Evolutionary conservation across 1,140 invertebrate species (phyloP).

Genomic region (Ostrea edulis): DNA sequence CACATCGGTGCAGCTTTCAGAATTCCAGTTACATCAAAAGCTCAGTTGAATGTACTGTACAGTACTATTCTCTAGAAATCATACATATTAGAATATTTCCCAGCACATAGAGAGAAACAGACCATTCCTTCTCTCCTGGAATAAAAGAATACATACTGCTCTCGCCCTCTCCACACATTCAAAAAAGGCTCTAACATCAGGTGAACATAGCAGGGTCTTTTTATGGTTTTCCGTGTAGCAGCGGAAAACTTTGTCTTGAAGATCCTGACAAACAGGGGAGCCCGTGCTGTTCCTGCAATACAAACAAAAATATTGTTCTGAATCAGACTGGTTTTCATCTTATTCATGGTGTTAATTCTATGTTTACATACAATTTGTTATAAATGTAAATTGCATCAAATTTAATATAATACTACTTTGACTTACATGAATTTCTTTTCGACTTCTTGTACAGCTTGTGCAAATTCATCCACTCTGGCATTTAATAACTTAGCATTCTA

Average conservation of each 20-base stretch:
- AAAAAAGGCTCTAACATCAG: slow-evolving; percentile 72
- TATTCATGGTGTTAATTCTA: neutral
- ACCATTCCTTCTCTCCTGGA: too few species aligned
- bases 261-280: slow-evolving; percentile 73
- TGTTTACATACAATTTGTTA: neutral
- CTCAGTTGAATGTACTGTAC: too few species aligned
- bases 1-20: too few species aligned
- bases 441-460: slow-evolving; percentile 66
- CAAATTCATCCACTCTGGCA: slow-evolving; percentile 64
- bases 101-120: too few species aligned
- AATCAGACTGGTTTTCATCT: neutral
- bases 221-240: slow-evolving; percentile 74
- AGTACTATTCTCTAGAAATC: too few species aligned
- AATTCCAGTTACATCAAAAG: too few species aligned
- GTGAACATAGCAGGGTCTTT: slow-evolving; percentile 72
- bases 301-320: slow-evolving; percentile 14
- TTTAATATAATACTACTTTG: neutral
- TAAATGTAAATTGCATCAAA: neutral
- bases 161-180: slow-evolving; percentile 74
- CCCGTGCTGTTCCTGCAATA: slow-evolving; percentile 67
- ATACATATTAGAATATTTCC: too few species aligned
- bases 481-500: slow-evolving; percentile 65
- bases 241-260: slow-evolving; percentile 69
- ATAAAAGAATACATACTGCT: slow-evolving; percentile 57
- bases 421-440: slow-evolving; percentile 72